These are phyloP conservation scores for Synergus gifuensis DNA, from an alignment of 2,888 invertebrate species.

Conservation along the genomic window DNA sequence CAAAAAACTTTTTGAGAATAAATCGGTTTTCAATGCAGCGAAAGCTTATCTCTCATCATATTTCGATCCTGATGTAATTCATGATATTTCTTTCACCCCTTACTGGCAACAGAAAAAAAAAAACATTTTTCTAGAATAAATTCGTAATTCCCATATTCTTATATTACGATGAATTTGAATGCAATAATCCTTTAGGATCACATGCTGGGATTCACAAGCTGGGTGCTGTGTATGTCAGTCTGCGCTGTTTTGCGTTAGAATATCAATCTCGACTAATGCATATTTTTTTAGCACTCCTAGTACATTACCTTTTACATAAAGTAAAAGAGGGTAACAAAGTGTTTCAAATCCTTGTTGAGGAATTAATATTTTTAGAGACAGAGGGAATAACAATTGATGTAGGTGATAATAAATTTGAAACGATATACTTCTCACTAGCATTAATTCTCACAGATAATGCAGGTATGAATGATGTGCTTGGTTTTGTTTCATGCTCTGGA, in stretches of 20 bases:
- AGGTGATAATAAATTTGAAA: neutral
- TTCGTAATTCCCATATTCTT: neutral
- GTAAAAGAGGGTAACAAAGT: conserved; percentile 1
- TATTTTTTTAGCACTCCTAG: conserved; percentile 13
- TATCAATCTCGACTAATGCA: conserved; percentile 22
- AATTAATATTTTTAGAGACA: conserved; percentile 41
- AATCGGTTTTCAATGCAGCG: neutral
- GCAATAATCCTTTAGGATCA: conserved; percentile 37
- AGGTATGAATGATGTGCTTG: conserved; percentile 2
- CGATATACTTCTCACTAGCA: conserved; percentile 33
- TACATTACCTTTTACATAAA: conserved; percentile 5
- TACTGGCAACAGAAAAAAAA: conserved; percentile 8
- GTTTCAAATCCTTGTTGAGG: conserved; percentile 24
- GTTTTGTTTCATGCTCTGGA: neutral
- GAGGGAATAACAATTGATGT: conserved; percentile 13
- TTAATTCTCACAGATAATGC: conserved; percentile 24
- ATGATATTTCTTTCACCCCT: neutral
- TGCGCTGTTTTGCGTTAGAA: conserved; percentile 42
- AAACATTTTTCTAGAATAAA: neutral
- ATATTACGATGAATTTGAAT: conserved; percentile 9
- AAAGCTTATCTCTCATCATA: neutral
- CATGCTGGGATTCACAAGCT: conserved; percentile 45
- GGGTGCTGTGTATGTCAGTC: conserved; percentile 43
- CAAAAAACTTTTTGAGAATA: conserved; percentile 44
- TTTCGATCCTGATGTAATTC: neutral